Evolutionary conservation across 2,113 vertebrate species (phyloP).

Genomic region (Lontra canadensis): DNA sequence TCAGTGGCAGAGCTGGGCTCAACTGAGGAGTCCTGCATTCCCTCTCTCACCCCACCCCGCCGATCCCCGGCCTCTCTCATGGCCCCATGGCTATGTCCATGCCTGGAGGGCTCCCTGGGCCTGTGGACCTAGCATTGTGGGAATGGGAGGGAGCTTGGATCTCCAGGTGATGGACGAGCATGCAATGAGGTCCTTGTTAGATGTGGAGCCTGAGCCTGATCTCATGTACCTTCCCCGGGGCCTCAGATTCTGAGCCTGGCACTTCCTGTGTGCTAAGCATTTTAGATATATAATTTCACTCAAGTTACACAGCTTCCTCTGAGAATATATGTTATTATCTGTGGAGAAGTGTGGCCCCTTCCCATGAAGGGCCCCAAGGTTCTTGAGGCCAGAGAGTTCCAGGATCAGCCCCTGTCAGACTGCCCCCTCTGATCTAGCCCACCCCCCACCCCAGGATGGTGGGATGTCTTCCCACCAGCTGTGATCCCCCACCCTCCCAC

Average conservation of each 20-base stretch:
- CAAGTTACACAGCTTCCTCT: neutral
- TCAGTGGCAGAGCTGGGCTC: neutral
- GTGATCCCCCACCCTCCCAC: neutral
- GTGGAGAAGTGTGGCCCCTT: neutral
- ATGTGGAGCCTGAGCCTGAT: neutral
- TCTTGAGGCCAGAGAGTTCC: neutral
- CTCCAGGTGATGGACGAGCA: neutral
- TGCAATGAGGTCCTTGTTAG: neutral
- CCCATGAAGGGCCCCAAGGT: neutral
- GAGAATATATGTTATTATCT: neutral
- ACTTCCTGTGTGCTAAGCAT: neutral
- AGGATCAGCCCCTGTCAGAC: neutral
- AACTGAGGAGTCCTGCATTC: neutral
- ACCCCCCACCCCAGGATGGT: neutral
- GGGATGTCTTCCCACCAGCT: conserved; percentile 57
- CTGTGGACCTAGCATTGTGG: neutral
- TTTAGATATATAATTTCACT: neutral
- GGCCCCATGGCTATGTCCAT: neutral
- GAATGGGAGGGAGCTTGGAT: neutral
- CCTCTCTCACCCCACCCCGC: neutral
- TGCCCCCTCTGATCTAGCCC: neutral
- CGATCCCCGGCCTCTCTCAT: neutral
- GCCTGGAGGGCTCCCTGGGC: neutral
- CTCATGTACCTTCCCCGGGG: neutral
- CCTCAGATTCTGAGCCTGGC: neutral